Conservation (phyloP, 2,888 invertebrate genomes). For the Autographa pulchrina region DNA sequence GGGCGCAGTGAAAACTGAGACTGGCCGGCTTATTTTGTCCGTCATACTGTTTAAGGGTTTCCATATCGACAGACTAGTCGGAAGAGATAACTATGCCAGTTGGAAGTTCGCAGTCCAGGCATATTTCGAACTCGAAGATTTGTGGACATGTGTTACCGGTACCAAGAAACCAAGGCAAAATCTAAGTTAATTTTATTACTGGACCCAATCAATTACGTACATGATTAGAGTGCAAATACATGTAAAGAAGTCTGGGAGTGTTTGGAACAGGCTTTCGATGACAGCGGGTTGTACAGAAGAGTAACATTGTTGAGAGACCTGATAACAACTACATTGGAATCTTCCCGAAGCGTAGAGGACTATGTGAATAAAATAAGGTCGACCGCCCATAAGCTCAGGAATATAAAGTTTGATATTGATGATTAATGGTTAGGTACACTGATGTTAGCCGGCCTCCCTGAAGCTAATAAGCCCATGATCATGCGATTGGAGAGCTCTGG, state of each 20-base stretch:
- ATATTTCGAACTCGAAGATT: neutral
- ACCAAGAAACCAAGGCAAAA: constrained; percentile 8
- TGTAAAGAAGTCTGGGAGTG: constrained; percentile 13
- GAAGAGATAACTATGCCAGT: neutral
- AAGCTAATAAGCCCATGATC: constrained; percentile 43
- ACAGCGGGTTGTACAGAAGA: constrained; percentile 12
- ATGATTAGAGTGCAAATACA: constrained; percentile 6
- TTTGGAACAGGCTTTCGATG: constrained; percentile 5
- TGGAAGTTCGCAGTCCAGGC: neutral
- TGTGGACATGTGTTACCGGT: neutral
- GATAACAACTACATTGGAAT: neutral
- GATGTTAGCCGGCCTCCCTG: constrained; percentile 30
- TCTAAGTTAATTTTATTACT: constrained; percentile 15
- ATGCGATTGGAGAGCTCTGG: constrained; percentile 42
- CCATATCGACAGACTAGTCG: too few species aligned
- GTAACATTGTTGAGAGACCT: constrained; percentile 13
- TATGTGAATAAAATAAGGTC: constrained; percentile 10
- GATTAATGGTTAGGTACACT: constrained; percentile 42
- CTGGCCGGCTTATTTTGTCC: too few species aligned
- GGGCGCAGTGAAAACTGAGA: too few species aligned
- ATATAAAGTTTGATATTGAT: constrained; percentile 9
- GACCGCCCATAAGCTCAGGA: constrained; percentile 16
- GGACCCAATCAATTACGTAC: constrained; percentile 13
- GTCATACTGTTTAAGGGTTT: too few species aligned
- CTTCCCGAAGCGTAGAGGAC: constrained; percentile 5